phyloP scores from a whole-genome alignment of 2,888 invertebrate genomes.

The Holacanthella duospinosa region DNA sequence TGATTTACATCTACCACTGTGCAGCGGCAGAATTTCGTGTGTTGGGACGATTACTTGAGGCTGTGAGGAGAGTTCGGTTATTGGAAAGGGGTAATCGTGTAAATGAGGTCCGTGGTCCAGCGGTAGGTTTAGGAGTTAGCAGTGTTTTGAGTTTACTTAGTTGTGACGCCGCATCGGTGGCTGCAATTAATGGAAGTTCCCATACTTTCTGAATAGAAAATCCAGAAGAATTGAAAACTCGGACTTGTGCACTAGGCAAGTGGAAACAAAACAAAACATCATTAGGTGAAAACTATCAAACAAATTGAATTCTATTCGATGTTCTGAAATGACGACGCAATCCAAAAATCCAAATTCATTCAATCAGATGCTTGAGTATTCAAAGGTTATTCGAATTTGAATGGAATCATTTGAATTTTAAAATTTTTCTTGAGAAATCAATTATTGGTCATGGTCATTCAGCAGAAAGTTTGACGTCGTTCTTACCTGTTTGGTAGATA shows the following conservation, averaged over 20 bases:
- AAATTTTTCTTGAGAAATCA: slow-evolving; percentile 1
- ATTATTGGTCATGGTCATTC: background rate
- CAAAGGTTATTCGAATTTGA: slow-evolving; percentile 1
- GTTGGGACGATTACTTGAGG: background rate
- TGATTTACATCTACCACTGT: background rate
- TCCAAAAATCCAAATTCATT: background rate
- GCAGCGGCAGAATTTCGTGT: background rate
- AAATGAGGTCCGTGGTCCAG: background rate
- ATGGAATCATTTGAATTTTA: background rate
- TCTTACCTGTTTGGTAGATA: slow-evolving; percentile 30
- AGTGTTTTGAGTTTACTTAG: slow-evolving; percentile 15
- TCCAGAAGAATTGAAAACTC: slow-evolving; percentile 24
- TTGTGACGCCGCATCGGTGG: slow-evolving; percentile 14
- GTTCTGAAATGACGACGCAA: too few species aligned
- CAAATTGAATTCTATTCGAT: background rate
- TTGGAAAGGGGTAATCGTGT: background rate
- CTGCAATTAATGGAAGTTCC: slow-evolving; percentile 28
- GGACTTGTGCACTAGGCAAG: slow-evolving; percentile 28
- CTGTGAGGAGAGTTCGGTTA: background rate
- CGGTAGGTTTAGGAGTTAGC: slow-evolving; percentile 16
- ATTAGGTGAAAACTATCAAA: too few species aligned
- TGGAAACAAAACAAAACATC: slow-evolving; percentile 8
- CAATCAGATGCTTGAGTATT: too few species aligned
- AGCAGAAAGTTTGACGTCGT: too few species aligned
- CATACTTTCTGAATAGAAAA: slow-evolving; percentile 22